A percentile compares a stretch with the other conserved stretches of the same genome.
Evolutionary conservation across 2,797 vertebrate genomes (phyloP).

Genomic region (Onychomys torridus): DNA sequence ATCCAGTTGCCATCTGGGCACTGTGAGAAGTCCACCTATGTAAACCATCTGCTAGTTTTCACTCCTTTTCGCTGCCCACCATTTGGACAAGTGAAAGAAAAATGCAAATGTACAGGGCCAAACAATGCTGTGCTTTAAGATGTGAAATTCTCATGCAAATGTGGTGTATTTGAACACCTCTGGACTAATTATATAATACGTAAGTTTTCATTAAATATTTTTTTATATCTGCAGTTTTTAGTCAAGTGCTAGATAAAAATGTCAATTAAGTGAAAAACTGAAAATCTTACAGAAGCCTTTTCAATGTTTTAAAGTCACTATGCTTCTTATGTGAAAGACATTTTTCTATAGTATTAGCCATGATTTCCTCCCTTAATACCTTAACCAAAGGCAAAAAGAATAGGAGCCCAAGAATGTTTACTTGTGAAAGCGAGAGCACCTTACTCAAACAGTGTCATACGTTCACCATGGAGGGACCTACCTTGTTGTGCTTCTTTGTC

Average conservation of each 20-base stretch:
- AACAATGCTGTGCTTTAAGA: neutral
- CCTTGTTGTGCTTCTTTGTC: conserved; percentile 97
- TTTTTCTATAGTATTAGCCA: neutral
- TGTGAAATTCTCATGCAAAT: neutral
- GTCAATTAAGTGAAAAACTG: conserved; percentile 5
- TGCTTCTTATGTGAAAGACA: neutral
- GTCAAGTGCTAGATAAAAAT: neutral
- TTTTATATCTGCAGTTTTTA: neutral
- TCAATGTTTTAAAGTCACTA: conserved; percentile 44
- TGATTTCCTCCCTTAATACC: neutral
- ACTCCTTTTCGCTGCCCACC: conserved; percentile 56
- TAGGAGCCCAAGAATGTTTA: neutral
- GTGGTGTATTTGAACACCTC: neutral
- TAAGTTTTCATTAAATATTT: neutral
- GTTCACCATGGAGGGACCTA: conserved; percentile 72
- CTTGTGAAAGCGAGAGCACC: neutral
- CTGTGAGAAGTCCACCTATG: conserved; percentile 67
- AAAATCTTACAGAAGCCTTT: neutral
- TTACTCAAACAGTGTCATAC: neutral
- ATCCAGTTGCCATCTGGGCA: conserved; percentile 39
- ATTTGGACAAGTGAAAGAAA: conserved; percentile 60
- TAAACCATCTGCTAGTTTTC: conserved; percentile 69
- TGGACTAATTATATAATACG: neutral
- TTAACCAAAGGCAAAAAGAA: conserved; percentile 8
- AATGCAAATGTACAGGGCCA: conserved; percentile 1